Percentiles rank a stretch among this genome's conserved stretches.
These are phyloP conservation scores for Simalia tracyae DNA, from an alignment of 2,797 vertebrate genomes.

Conservation along the genomic window DNA sequence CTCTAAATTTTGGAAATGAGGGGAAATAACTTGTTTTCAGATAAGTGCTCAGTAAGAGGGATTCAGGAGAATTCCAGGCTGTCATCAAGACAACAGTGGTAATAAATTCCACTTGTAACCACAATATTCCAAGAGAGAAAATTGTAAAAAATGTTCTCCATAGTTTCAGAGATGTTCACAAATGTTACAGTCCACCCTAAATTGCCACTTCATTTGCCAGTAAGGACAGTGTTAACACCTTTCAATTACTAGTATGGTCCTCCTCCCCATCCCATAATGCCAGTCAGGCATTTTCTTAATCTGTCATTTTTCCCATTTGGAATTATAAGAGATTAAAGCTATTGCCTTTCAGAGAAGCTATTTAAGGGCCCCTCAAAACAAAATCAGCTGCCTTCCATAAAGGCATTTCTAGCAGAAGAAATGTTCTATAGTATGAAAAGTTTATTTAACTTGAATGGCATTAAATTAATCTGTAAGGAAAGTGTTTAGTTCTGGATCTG, in stretches of 20 bases:
- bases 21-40: slow-evolving; percentile 38
- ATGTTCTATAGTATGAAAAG: not conserved
- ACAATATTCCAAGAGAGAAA: slow-evolving; percentile 48
- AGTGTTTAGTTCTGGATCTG: slow-evolving; percentile 49
- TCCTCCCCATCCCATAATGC: not conserved
- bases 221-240: slow-evolving; percentile 38
- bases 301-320: slow-evolving; percentile 24
- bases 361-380: slow-evolving; percentile 39
- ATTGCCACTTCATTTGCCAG: slow-evolving; percentile 61
- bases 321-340: slow-evolving; percentile 65
- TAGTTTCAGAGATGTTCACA: slow-evolving; percentile 63
- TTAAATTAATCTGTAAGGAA: slow-evolving; percentile 23
- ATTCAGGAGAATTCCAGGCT: slow-evolving; percentile 57
- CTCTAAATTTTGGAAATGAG: slow-evolving; percentile 36
- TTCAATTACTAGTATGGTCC: not conserved
- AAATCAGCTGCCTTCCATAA: slow-evolving; percentile 51
- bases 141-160: slow-evolving; percentile 1
- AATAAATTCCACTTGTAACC: slow-evolving; percentile 59
- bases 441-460: slow-evolving; percentile 26
- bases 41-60: slow-evolving; percentile 33
- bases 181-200: slow-evolving; percentile 64
- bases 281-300: slow-evolving; percentile 46
- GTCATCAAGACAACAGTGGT: slow-evolving; percentile 39
- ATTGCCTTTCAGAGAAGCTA: slow-evolving; percentile 34
- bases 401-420: slow-evolving; percentile 36